Conservation (phyloP, 2,113 vertebrate species). For the Xenopus borealis region DNA sequence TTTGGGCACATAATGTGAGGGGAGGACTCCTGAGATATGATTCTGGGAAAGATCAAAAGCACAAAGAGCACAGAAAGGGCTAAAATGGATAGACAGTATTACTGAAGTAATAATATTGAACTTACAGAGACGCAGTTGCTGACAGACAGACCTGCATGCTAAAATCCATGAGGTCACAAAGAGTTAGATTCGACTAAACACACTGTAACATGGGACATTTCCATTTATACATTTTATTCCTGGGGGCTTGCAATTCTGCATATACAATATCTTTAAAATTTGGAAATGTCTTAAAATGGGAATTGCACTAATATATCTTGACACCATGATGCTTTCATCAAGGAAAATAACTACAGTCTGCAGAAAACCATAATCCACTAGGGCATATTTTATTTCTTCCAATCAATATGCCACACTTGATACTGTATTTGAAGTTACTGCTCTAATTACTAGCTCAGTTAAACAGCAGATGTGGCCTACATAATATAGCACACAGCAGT, state of each 20-base stretch:
- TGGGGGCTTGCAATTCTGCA: background rate
- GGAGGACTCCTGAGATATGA: too few species aligned
- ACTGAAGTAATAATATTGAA: too few species aligned
- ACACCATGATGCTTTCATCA: background rate
- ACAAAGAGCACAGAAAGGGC: too few species aligned
- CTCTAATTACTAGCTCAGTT: conserved; percentile 23
- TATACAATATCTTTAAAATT: background rate
- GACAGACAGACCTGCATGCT: too few species aligned
- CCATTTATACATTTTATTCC: background rate
- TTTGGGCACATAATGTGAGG: too few species aligned
- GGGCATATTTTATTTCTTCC: background rate
- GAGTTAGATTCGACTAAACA: too few species aligned
- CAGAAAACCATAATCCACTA: background rate
- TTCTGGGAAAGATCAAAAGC: too few species aligned
- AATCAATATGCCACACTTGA: conserved; percentile 7
- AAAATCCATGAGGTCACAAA: too few species aligned
- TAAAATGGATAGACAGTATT: too few species aligned
- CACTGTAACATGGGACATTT: too few species aligned
- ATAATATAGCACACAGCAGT: conserved; percentile 24
- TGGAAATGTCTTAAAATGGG: background rate
- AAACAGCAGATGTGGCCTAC: conserved; percentile 17
- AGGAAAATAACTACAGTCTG: background rate
- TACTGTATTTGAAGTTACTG: conserved; percentile 22
- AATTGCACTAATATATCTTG: background rate
- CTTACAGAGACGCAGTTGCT: too few species aligned